phyloP scores from a whole-genome alignment of 1,140 invertebrate species.

The Drosophila asahinai region DNA sequence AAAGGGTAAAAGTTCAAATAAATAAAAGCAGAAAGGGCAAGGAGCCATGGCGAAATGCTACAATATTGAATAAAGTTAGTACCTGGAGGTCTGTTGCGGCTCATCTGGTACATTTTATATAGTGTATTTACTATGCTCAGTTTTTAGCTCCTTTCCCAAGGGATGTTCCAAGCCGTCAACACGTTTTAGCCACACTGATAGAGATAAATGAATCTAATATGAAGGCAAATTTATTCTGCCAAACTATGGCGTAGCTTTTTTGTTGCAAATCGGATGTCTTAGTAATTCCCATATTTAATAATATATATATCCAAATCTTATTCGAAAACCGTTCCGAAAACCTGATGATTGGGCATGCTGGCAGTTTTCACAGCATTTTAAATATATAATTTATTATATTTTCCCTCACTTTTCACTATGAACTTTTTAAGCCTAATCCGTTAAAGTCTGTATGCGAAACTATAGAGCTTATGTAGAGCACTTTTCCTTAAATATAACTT shows the following conservation, averaged over 20 bases:
- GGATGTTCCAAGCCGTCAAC: not conserved
- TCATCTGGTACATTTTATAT: constrained; percentile 35
- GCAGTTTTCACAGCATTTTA: no score
- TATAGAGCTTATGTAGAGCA: not conserved
- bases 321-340: no score
- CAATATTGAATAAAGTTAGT: constrained; percentile 83
- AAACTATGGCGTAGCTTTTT: not conserved
- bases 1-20: constrained; percentile 70
- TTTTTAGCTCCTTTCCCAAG: not conserved
- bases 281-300: not conserved
- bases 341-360: no score
- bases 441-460: no score
- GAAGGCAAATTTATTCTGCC: not conserved
- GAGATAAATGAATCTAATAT: not conserved
- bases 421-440: no score
- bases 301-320: not conserved
- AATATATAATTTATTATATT: not conserved
- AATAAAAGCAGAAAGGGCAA: constrained; percentile 55
- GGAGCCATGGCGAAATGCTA: constrained; percentile 50
- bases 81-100: constrained; percentile 74
- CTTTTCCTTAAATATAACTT: not conserved
- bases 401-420: not conserved
- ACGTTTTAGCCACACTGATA: not conserved
- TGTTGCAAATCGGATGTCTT: no score
- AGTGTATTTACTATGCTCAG: not conserved